Evolutionary conservation across 2,113 vertebrate species (phyloP), one percentile per base, ranked within the genome.

Genomic region (Hyaena hyaena): DNA sequence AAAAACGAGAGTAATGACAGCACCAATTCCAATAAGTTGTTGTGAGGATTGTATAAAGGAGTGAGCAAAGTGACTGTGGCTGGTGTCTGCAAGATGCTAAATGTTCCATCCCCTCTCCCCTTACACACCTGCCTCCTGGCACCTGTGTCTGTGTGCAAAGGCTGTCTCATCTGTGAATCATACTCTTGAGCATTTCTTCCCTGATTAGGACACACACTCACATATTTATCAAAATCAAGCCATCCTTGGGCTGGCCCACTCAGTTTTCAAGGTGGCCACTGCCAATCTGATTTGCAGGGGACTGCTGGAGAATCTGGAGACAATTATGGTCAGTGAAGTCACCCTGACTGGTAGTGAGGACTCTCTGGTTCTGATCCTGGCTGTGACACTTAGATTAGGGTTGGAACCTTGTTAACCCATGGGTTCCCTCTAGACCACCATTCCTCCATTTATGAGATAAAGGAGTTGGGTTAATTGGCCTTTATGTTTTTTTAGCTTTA

Each of bases 341-440:
- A 0, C 21, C 31, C 17, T 2, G 9, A 8, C 19, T 0, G 7
- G 28, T 4, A 1, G 0, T 66, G n/a, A 66, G 58, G 66, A 33
- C 63, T 61, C 7, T 81, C 33, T 77, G 21, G 9, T 15, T 88
- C 48, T 88, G 48, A 45, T 84, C 15, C 26, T 68, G 10, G 6
- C 19, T 68, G 71, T 87, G 79, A 92, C 53, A 50, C 48, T 88
- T n/a, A 65, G 61, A 63, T 19, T 23, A 66, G 86, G 43, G 48
- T 23, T 21, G 3, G 43, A 92, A 58, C 69, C 82, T 71, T 24
- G 11, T 8, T 21, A 88, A 39, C 43, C 11, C 12, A 4, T 17
- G 39, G 10, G 33, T 83, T 48, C 35, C 65, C 11, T 95, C 45
- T 24, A 23, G 48, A 66, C 71, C 19, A 1, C 33, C 9, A 0